Conservation (phyloP, 2,797 vertebrate species). For the Pogoniulus pusillus region DNA sequence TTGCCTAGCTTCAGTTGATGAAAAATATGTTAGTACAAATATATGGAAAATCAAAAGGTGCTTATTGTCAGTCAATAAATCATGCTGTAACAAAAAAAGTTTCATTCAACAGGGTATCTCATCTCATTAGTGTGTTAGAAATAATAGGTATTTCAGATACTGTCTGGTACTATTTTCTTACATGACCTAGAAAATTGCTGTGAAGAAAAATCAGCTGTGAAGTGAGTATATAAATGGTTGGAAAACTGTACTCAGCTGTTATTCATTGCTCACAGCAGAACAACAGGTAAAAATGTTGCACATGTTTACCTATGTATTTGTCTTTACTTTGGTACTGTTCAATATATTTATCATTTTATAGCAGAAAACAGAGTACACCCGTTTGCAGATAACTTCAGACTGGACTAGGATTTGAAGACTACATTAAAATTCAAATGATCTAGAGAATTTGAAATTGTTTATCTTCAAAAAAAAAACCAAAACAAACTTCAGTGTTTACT, state of each 20-base stretch:
- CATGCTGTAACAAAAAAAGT: neutral
- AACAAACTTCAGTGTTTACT: neutral
- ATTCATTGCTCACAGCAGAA: neutral
- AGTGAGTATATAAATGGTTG: neutral
- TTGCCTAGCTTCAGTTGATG: neutral
- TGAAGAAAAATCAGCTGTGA: neutral
- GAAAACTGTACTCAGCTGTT: neutral
- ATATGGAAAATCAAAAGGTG: neutral
- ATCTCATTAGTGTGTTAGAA: slow-evolving; percentile 7
- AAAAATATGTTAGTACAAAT: neutral
- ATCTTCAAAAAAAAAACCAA: neutral
- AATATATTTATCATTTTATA: neutral
- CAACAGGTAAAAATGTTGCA: neutral
- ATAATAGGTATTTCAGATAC: neutral
- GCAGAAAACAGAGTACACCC: neutral
- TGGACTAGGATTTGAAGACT: neutral
- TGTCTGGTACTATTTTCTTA: neutral
- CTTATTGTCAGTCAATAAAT: neutral
- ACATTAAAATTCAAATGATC: slow-evolving; percentile 1
- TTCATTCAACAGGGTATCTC: neutral
- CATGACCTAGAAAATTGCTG: neutral
- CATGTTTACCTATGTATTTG: neutral
- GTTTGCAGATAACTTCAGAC: neutral
- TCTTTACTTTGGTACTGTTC: neutral
- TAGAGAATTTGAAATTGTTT: neutral